Evolutionary conservation across 1,140 invertebrate genomes (phyloP), one percentile per base, ranked within the genome.

Genomic region (Brachionus angularis): DNA sequence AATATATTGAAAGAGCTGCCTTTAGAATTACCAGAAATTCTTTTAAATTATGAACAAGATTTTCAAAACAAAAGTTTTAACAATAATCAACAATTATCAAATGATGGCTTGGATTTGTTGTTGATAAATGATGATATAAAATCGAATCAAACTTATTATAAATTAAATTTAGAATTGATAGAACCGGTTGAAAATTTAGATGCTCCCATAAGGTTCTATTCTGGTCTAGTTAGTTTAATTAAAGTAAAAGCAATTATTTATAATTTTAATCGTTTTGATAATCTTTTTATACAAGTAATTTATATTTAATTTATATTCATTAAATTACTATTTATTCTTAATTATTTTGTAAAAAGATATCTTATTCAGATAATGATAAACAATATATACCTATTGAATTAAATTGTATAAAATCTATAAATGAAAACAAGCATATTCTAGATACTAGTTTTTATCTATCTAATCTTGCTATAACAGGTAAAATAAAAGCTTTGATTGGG

Each of bases 291-390:
- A 25, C 53, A 58, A 58, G 53, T 58, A 58, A 14, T 3, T 36
- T 16, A 53, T 16, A 16, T 33, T 34, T 0, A 21, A 33, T n/a
- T n/a, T n/a, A n/a, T n/a, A n/a, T n/a, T n/a, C n/a, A n/a, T n/a
- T n/a, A 33, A 55, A 34, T 16, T 14, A 55, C 16, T 10, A 16
- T 25, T 10, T 23, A 39, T 14, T 58, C 14, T 27, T 58, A 39
- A 8, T 25, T 3, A 34, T 55, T 39, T 39, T 36, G n/a, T 25
- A 16, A n/a, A n/a, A 29, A 58, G 53, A 58, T 58, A 39, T 39
- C 53, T 39, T 58, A 42, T 39, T 58, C 53, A 18, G 53, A 58
- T 23, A 58, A 58, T 58, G 53, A 58, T 14, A 58, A 58, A 39
- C 8, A 58, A 14, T 58, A 39, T 39, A 58, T 58, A 23, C 21